These are phyloP conservation scores for Ammodytes dubius DNA, from an alignment of 2,113 vertebrate species.

Conservation along the genomic window DNA sequence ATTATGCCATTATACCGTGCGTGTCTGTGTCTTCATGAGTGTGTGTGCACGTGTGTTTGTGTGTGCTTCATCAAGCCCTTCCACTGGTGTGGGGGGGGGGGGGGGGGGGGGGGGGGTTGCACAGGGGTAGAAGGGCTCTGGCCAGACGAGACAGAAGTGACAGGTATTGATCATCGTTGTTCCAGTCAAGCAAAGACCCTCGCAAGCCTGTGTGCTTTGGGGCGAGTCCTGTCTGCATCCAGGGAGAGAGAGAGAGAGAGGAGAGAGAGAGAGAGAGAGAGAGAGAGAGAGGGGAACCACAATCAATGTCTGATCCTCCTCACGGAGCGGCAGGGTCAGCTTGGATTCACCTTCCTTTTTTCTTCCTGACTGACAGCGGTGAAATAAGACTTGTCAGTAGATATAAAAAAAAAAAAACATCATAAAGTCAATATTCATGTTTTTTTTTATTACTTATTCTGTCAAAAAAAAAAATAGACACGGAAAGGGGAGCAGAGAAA, in stretches of 20 bases:
- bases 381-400: conserved; percentile 65
- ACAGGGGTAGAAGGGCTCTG: conserved; percentile 45
- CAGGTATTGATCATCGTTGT: conserved; percentile 84
- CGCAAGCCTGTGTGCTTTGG: conserved; percentile 78
- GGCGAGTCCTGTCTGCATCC: conserved; percentile 70
- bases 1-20: conserved; percentile 5
- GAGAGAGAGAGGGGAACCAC: conserved; percentile 55
- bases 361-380: conserved; percentile 63
- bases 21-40: background rate
- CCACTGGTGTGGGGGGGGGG: conserved; percentile 31
- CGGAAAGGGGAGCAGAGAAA: background rate
- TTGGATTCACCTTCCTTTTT: conserved; percentile 63
- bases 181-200: conserved; percentile 79
- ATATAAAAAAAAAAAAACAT: conserved; percentile 36
- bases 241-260: conserved; percentile 33
- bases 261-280: conserved; percentile 47
- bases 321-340: conserved; percentile 58
- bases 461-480: background rate
- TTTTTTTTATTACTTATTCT: background rate
- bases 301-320: conserved; percentile 75
- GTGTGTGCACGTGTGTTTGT: conserved; percentile 26
- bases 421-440: conserved; percentile 29
- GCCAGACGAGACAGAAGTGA: conserved; percentile 82
- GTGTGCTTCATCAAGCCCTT: conserved; percentile 27
- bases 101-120: conserved; percentile 8